Evolutionary conservation across 2,888 invertebrate genomes (phyloP).

Genomic region (Xestia xanthographa): DNA sequence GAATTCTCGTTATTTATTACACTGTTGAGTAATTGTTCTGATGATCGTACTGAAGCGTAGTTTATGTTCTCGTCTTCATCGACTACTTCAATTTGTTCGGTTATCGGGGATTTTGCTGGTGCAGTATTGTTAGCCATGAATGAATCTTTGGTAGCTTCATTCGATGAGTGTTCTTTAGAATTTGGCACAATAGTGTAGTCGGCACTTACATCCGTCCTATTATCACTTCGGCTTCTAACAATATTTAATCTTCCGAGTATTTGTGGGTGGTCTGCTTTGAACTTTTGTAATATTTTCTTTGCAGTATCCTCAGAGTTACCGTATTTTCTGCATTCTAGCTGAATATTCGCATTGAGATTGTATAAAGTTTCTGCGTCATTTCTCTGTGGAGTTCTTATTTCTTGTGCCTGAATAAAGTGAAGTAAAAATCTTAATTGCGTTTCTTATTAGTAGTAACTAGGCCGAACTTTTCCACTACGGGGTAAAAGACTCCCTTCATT

Average conservation of each 20-base stretch:
- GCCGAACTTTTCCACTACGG: neutral
- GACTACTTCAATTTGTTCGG: neutral
- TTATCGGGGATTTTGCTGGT: neutral
- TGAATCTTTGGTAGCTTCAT: slow-evolving; percentile 23
- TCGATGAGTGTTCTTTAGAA: slow-evolving; percentile 39
- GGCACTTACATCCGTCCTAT: slow-evolving; percentile 65
- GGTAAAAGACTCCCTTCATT: neutral
- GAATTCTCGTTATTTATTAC: slow-evolving; percentile 64
- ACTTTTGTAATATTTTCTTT: slow-evolving; percentile 74
- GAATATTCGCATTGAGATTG: slow-evolving; percentile 80
- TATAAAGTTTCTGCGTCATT: slow-evolving; percentile 78
- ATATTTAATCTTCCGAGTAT: slow-evolving; percentile 75
- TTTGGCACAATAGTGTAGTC: slow-evolving; percentile 56
- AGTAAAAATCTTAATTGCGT: neutral
- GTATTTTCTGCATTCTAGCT: slow-evolving; percentile 76
- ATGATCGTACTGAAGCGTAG: slow-evolving; percentile 71
- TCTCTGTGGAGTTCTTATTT: slow-evolving; percentile 70
- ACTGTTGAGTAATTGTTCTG: slow-evolving; percentile 75
- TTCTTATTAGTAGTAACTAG: neutral
- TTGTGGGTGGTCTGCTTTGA: slow-evolving; percentile 78
- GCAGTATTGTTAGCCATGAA: slow-evolving; percentile 14
- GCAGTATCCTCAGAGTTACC: slow-evolving; percentile 66
- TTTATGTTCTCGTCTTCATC: slow-evolving; percentile 43
- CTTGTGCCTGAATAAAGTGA: slow-evolving; percentile 72
- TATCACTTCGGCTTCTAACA: slow-evolving; percentile 62